phyloP scores from a whole-genome alignment of 2,113 vertebrate species.

The Emydura subglobosa region DNA sequence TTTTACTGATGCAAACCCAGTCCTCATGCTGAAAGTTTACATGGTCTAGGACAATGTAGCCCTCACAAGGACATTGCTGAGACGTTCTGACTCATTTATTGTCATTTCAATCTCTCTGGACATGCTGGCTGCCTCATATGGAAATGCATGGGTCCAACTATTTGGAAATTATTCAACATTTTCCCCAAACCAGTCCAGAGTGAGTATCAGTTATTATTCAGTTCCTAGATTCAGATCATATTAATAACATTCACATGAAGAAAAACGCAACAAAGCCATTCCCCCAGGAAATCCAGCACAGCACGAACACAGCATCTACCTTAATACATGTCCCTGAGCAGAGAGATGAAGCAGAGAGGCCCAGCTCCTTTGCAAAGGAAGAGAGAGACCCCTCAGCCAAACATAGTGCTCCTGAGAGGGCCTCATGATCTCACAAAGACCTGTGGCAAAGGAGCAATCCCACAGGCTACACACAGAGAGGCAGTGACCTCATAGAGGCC shows the following conservation, averaged over 20 bases:
- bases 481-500: not conserved
- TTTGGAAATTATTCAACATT: not conserved
- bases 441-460: not conserved
- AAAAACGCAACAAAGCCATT: not conserved
- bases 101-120: not conserved
- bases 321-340: not conserved
- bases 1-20: not conserved
- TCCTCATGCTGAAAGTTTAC: not conserved
- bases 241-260: not conserved
- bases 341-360: not conserved
- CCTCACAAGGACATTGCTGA: not conserved
- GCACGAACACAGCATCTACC: not conserved
- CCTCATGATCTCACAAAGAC: not conserved
- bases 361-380: not conserved
- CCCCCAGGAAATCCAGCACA: not conserved
- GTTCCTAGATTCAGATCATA: not conserved
- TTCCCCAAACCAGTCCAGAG: not conserved
- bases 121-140: not conserved
- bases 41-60: not conserved
- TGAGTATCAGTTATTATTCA: not conserved
- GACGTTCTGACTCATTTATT: not conserved
- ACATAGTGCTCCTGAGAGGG: not conserved
- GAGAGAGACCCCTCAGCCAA: not conserved
- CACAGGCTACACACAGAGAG: not conserved
- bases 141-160: not conserved